A percentile compares a stretch with the other conserved stretches of the same genome.
These are phyloP conservation scores for Erpornis zantholeuca DNA, from an alignment of 2,113 vertebrate genomes.

Conservation along the genomic window DNA sequence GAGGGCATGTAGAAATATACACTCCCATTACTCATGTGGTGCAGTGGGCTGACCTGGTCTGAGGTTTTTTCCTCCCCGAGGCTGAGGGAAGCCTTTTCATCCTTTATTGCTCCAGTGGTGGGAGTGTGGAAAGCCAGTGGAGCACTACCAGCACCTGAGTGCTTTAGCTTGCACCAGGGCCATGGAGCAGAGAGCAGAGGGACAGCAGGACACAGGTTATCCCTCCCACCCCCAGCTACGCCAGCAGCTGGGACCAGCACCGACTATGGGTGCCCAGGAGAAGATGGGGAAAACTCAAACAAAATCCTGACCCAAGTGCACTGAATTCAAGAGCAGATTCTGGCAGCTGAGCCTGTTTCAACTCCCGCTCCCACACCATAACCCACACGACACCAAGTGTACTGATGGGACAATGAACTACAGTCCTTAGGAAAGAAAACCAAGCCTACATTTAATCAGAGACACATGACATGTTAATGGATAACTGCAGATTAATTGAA, in stretches of 20 bases:
- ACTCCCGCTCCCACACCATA: not conserved
- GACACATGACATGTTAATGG: constrained; percentile 6
- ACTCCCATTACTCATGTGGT: too few relatives aligned
- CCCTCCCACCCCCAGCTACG: rapidly evolving
- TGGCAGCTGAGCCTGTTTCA: not conserved
- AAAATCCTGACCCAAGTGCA: not conserved
- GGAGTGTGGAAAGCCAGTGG: not conserved
- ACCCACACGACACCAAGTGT: not conserved
- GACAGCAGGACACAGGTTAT: not conserved
- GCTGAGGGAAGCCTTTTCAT: not conserved
- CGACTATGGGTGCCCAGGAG: not conserved
- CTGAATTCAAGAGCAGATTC: not conserved
- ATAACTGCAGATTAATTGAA: constrained; percentile 48
- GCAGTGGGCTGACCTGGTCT: not conserved
- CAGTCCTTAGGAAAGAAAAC: not conserved
- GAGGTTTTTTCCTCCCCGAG: not conserved
- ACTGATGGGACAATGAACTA: not conserved
- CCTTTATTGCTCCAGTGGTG: not conserved
- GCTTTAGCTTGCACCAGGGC: not conserved
- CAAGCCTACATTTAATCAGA: constrained; percentile 2
- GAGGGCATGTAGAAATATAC: not conserved
- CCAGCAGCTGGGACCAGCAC: not conserved
- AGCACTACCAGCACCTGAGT: not conserved
- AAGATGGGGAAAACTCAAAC: not conserved
- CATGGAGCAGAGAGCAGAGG: not conserved